phyloP scores from a whole-genome alignment of 1,140 invertebrate genomes.

The Ceratina japonica region DNA sequence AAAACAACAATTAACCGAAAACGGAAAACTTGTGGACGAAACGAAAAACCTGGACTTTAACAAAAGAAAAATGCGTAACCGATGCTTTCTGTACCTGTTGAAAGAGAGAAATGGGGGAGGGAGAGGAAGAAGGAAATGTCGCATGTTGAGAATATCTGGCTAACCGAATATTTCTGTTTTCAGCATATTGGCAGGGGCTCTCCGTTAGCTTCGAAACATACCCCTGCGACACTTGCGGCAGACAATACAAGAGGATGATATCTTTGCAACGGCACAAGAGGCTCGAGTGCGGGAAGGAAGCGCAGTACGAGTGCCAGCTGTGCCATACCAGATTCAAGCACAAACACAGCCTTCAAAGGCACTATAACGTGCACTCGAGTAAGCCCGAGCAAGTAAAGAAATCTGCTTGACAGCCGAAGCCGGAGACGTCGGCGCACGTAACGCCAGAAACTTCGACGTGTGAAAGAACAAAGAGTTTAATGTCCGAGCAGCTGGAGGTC shows the following conservation, averaged over 20 bases:
- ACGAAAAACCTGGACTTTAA: no score
- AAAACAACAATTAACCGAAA: no score
- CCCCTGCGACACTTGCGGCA: constrained; percentile 71
- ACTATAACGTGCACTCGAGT: constrained; percentile 64
- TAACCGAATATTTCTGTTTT: constrained; percentile 59
- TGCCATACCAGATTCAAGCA: constrained; percentile 75
- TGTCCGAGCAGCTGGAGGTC: no score
- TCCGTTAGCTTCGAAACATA: constrained; percentile 54
- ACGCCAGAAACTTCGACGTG: background rate
- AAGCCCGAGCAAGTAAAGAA: constrained; percentile 1
- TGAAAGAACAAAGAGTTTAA: no score
- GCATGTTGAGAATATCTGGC: background rate
- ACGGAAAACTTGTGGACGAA: background rate
- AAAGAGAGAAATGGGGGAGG: no score
- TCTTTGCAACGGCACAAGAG: constrained; percentile 74
- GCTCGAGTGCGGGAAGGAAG: constrained; percentile 76
- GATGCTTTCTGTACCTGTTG: no score
- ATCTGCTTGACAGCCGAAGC: constrained; percentile 39
- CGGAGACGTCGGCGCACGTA: background rate
- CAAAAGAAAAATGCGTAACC: no score
- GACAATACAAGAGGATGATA: constrained; percentile 71
- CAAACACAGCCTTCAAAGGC: constrained; percentile 74
- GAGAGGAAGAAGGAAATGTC: no score
- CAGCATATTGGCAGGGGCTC: constrained; percentile 54
- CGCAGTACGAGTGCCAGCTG: constrained; percentile 73